Percentiles rank a stretch among this genome's conserved stretches.
Evolutionary conservation across 2,113 vertebrate species (phyloP).

Genomic region (Ceyx cyanopectus): DNA sequence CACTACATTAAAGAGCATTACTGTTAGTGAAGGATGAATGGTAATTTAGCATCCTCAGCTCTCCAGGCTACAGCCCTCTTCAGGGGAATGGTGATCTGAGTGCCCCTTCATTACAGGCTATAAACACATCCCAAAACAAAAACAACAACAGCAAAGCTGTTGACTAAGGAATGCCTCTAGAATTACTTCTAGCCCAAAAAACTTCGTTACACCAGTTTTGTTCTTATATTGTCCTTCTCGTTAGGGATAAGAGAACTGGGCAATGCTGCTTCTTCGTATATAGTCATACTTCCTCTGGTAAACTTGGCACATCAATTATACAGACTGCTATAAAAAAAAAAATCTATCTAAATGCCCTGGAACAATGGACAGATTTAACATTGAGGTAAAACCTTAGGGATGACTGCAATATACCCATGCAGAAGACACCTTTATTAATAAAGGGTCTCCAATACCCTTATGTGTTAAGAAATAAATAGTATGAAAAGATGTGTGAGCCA

Average conservation of each 20-base stretch:
- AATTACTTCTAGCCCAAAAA: constrained; percentile 9
- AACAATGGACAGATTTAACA: not conserved
- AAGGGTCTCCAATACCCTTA: not conserved
- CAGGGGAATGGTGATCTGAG: not conserved
- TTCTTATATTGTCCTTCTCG: not conserved
- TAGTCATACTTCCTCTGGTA: not conserved
- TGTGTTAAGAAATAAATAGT: not conserved
- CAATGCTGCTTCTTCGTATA: not conserved
- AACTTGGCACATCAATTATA: not conserved
- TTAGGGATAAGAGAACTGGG: not conserved
- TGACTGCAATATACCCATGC: not conserved
- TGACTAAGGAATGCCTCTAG: constrained; percentile 30
- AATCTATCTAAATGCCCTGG: not conserved
- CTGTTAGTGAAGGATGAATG: constrained; percentile 30
- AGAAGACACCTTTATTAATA: not conserved
- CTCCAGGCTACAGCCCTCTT: constrained; percentile 6
- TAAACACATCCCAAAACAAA: constrained; percentile 4
- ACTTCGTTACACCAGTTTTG: not conserved
- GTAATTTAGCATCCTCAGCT: constrained; percentile 2
- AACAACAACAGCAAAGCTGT: not conserved
- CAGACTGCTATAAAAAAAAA: not conserved
- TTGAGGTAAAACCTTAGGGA: not conserved
- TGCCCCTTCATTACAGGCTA: constrained; percentile 15
- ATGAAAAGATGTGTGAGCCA: not conserved
- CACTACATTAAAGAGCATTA: constrained; percentile 28